Evolutionary conservation across 2,888 invertebrate species (phyloP), one percentile per base, ranked within the genome.

Genomic region (Limnephilus marmoratus): DNA sequence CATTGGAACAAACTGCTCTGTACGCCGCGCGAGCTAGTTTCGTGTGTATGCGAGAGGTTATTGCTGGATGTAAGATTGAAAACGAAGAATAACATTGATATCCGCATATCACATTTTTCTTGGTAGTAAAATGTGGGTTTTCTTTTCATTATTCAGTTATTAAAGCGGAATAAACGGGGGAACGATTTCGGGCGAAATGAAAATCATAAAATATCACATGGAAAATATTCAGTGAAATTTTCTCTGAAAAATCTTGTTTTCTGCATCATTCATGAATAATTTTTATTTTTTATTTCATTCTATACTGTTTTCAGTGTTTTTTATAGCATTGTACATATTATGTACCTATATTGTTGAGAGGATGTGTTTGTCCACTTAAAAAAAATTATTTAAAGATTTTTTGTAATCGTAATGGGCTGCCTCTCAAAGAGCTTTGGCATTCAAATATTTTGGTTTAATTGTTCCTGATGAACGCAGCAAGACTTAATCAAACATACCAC

Each of bases 81-180:
- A 68, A 68, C 68, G 68, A 24, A 68, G 24, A 68, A 68, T 68
- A 68, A 68, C 68, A 68, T 68, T 24, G 68, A 68, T 68, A 68
- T 68, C 68, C 68, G 53, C 53, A 24, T 68, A 68, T 68, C 53
- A 68, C 18, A 68, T 68, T 68, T 68, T 68, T n/a, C 24, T n/a
- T n/a, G n/a, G 68, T n/a, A 68, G 9, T 68, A 68, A 68, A 68
- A 68, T 68, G 68, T 68, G 68, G 68, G 68, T 68, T 68, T 68
- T 68, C 68, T 68, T 68, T 68, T n/a, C 68, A 68, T 68, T 68
- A 68, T 68, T 68, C 68, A 68, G 68, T 68, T 68, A 68, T 68
- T 68, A 68, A 68, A 68, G 68, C 24, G 68, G n/a, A 68, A 68
- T 68, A 68, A 68, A 68, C 68, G 68, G 9, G 53, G 24, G 68